phyloP scores from a whole-genome alignment of 2,888 invertebrate species.

The Drosophila borborema region DNA sequence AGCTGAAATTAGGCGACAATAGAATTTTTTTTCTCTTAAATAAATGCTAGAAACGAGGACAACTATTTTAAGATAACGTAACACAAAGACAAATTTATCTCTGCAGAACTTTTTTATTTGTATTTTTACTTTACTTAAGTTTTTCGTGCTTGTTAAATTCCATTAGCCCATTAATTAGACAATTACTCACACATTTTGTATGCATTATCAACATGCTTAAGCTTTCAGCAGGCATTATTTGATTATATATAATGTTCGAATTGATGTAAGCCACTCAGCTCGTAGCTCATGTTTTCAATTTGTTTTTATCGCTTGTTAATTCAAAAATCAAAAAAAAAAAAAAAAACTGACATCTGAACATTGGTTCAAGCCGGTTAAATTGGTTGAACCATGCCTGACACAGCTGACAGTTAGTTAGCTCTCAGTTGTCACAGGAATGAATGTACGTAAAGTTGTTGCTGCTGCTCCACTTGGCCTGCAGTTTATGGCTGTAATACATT shows the following conservation, averaged over 20 bases:
- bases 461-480: conserved; percentile 38
- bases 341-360: conserved; percentile 20
- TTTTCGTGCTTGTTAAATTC: background rate
- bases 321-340: conserved; percentile 4
- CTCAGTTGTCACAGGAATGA: conserved; percentile 17
- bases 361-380: conserved; percentile 17
- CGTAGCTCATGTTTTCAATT: background rate
- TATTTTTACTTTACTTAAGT: background rate
- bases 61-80: background rate
- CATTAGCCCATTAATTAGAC: background rate
- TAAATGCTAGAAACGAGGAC: background rate
- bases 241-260: background rate
- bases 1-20: no score
- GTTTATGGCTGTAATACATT: conserved; percentile 72
- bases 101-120: no score
- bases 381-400: conserved; percentile 12
- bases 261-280: background rate
- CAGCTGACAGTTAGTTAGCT: conserved; percentile 1
- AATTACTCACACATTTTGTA: background rate
- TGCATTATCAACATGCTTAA: background rate
- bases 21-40: no score
- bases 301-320: conserved; percentile 7
- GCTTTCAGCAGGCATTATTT: background rate
- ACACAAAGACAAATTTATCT: no score
- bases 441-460: conserved; percentile 5